Evolutionary conservation across 2,797 vertebrate genomes (phyloP), one percentile per base, ranked within the genome.

Genomic region (Poecilia picta): DNA sequence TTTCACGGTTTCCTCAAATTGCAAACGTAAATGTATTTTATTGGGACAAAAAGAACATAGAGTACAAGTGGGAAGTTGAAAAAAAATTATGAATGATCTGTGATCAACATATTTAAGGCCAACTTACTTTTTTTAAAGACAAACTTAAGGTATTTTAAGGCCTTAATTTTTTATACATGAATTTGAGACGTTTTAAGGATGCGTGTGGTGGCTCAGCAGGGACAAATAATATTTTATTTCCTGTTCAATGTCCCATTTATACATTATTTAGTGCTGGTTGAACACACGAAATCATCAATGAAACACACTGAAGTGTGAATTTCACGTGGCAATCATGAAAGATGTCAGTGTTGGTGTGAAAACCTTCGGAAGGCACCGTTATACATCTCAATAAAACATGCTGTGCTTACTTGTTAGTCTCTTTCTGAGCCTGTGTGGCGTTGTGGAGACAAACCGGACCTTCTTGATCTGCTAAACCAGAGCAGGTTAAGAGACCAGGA

Each of bases 391-490:
- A 6, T 59, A 16, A 25, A 25, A 62, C 20, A 36, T 0, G 2
- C 39, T 6, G 18, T 57, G 78, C 95, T 93, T 90, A 99, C 98
- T 96, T 87, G 95, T 88, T 70, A 99, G 92, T 91, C 98, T 96
- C 94, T 97, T 99, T 88, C 97, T 95, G 85, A 98, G 94, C 79
- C 96, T 95, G 92, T 96, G 96, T 73, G 97, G 96, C 16, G 97
- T 97, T 39, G 97, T 97, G 81, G 97, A 97, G 43, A 97, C 94
- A 94, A 96, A 96, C 93, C 96, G 96, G 75, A 95, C 95, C 89
- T 93, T 97, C 91, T 95, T 97, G 53, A 78, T 94, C 98, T 98
- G 94, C 75, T 79, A 85, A 72, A 88, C 1, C 2, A 49, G 41
- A 83, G 10, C n/a, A 25, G 6, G 72, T 2, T 31, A 5, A 4